Evolutionary conservation across 1,140 invertebrate genomes (phyloP).

Genomic region (Bombus picipes): DNA sequence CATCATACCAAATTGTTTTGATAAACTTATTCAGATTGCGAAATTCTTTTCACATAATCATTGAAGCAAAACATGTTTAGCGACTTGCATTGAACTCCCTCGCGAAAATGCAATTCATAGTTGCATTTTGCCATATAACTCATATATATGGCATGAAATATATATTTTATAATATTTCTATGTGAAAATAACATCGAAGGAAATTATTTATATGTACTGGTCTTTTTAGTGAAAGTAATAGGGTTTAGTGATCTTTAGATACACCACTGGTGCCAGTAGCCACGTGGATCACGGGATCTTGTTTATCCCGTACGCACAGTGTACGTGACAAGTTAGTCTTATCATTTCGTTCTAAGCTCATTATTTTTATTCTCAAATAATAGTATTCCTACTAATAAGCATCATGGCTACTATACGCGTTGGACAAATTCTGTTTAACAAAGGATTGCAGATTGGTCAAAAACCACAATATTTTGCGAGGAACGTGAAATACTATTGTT

Average conservation of each 20-base stretch:
- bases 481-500: constrained; percentile 69
- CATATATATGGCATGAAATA: neutral
- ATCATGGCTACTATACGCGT: constrained; percentile 65
- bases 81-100: neutral
- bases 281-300: neutral
- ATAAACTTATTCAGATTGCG: too few species aligned
- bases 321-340: neutral
- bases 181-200: neutral
- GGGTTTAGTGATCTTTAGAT: neutral
- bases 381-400: neutral
- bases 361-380: neutral
- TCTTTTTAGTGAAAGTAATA: neutral
- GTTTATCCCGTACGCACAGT: neutral
- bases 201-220: neutral
- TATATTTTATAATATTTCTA: neutral
- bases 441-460: constrained; percentile 37
- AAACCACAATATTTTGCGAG: constrained; percentile 51
- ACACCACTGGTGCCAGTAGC: constrained; percentile 1
- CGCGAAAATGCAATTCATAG: neutral
- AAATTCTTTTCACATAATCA: too few species aligned
- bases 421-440: constrained; percentile 59
- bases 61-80: neutral
- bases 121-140: neutral
- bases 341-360: neutral
- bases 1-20: neutral